Evolutionary conservation across 2,113 vertebrate genomes (phyloP), one percentile per base, ranked within the genome.

Genomic region (Dasyornis broadbenti): DNA sequence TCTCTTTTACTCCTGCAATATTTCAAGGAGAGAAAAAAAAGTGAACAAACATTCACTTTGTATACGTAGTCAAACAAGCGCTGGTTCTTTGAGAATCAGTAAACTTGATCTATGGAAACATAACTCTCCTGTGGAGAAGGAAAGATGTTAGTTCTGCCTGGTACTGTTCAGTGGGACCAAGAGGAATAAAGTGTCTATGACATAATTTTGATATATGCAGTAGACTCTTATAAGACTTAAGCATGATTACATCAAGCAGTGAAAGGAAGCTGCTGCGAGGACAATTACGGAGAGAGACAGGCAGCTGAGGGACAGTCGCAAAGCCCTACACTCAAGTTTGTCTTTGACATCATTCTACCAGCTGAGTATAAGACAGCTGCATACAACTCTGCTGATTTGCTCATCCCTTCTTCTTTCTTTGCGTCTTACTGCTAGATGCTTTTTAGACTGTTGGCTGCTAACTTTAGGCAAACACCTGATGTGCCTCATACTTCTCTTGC

Each of bases 321-420:
- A 69, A 75, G 4, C 14, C 19, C 16, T 70, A 11, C 45, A 26
- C 8, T 39, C 23, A 27, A 47, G 6, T 0, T 0, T 87, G 94
- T 47, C 23, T 71, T 78, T 84, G 60, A 30, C 18, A 37, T 73
- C 1, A 6, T 78, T 75, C 19, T 78, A 15, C 20, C 15, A 49
- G 4, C 15, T 31, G 16, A 54, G 9, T 0, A 0, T 54, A 52
- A 54, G 37, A 23, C 10, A 33, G 22, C 15, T 82, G 12, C 47
- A 42, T 63, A 5, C n/a, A 37, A 10, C 5, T 61, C 39, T 59
- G 21, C 21, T 75, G 47, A 37, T 69, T 65, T 23, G 11, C 27
- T 76, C 9, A 47, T 26, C 15, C 13, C 5, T 73, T 76, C 5
- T 40, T 66, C 8, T 16, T 47, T 37, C 30, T 15, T 71, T 68